These are phyloP conservation scores for Oryzias melastigma DNA, from an alignment of 2,113 vertebrate genomes.

Conservation along the genomic window DNA sequence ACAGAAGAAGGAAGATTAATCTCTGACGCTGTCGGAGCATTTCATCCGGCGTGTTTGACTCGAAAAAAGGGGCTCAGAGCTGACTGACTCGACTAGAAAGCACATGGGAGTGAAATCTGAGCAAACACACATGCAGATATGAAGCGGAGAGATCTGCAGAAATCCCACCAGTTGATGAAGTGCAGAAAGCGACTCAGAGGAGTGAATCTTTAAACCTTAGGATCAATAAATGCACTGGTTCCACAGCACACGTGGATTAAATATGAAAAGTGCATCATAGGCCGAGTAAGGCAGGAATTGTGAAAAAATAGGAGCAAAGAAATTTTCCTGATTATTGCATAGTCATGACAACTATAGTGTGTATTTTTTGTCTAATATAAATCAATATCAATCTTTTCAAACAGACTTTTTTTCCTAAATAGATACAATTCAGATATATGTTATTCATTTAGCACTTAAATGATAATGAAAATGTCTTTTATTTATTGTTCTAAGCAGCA, in stretches of 20 bases:
- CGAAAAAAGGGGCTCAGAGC: constrained; percentile 24
- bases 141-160: constrained; percentile 19
- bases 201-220: constrained; percentile 15
- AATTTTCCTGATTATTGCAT: too few relatives aligned
- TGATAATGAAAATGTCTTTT: too few relatives aligned
- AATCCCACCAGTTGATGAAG: constrained; percentile 23
- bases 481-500: too few relatives aligned
- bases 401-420: too few relatives aligned
- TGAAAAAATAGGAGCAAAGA: too few relatives aligned
- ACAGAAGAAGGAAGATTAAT: constrained; percentile 32
- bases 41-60: constrained; percentile 24
- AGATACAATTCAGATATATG: too few relatives aligned
- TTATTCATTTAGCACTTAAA: too few relatives aligned
- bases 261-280: too few relatives aligned
- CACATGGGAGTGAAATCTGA: neutral
- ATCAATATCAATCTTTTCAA: too few relatives aligned
- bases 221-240: constrained; percentile 29
- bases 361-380: too few relatives aligned
- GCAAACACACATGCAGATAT: constrained; percentile 2
- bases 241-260: neutral
- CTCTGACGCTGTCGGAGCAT: constrained; percentile 22
- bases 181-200: constrained; percentile 14
- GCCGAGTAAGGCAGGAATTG: too few relatives aligned
- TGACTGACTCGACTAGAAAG: constrained; percentile 23
- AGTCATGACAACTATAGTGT: too few relatives aligned